A percentile compares a stretch with the other conserved stretches of the same genome.
These are phyloP conservation scores for Cantharis rufa DNA, from an alignment of 2,888 invertebrate genomes.

Conservation along the genomic window DNA sequence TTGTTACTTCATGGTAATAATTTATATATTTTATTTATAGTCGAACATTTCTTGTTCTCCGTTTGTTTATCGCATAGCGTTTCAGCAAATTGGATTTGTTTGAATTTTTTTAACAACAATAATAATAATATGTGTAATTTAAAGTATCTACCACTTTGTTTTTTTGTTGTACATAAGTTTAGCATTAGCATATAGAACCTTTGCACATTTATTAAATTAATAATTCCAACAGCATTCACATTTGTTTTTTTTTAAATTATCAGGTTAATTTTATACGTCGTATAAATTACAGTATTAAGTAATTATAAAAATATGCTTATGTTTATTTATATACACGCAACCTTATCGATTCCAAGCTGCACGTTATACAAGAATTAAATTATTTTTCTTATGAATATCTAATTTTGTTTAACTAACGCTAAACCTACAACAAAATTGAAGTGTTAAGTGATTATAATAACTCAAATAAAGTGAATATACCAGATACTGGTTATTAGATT, in stretches of 20 bases:
- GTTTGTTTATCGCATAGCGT: background rate
- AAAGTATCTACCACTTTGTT: background rate
- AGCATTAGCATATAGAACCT: background rate
- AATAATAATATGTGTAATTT: background rate
- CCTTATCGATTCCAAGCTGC: conserved; percentile 32
- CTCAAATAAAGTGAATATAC: background rate
- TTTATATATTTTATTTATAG: background rate
- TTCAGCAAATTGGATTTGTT: background rate
- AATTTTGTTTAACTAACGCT: conserved; percentile 29
- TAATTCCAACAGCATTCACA: conserved; percentile 28
- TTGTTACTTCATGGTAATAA: background rate
- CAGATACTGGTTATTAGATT: background rate
- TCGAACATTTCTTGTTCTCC: background rate
- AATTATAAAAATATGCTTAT: conserved; percentile 39
- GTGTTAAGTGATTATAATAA: conserved; percentile 2
- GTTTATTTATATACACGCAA: conserved; percentile 42
- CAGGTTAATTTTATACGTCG: conserved; percentile 29
- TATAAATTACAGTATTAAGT: conserved; percentile 41
- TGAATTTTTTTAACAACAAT: background rate
- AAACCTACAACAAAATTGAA: background rate
- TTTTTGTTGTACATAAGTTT: background rate
- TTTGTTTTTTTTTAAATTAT: conserved; percentile 29
- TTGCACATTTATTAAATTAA: conserved; percentile 16
- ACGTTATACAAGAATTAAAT: conserved; percentile 29
- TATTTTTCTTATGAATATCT: conserved; percentile 31